phyloP scores from a whole-genome alignment of 1,140 invertebrate species.

The Aphis craccivora region DNA sequence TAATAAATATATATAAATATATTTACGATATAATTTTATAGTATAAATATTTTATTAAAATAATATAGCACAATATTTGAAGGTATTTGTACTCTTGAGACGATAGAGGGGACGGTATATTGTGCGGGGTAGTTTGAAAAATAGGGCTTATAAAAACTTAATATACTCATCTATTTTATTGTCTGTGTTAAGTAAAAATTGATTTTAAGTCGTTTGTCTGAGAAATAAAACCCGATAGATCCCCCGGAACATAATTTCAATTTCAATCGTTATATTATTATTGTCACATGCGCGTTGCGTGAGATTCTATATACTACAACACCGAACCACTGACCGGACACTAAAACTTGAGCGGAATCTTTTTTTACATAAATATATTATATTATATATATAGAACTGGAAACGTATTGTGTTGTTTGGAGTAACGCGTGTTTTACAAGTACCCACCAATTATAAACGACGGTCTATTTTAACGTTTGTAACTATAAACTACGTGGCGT shows the following conservation, averaged over 20 bases:
- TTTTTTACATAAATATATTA: neutral
- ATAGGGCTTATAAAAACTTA: neutral
- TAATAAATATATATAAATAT: slow-evolving; percentile 1
- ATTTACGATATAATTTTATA: neutral
- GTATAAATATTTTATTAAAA: neutral
- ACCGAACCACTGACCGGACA: neutral
- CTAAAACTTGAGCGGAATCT: neutral
- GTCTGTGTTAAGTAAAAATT: neutral
- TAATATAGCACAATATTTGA: slow-evolving; percentile 6
- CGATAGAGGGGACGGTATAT: neutral
- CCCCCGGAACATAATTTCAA: neutral
- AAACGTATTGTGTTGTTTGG: neutral
- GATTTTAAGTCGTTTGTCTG: neutral
- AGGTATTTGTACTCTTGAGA: slow-evolving; percentile 33
- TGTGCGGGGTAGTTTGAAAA: neutral
- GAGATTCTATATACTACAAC: slow-evolving; percentile 33
- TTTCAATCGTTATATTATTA: neutral
- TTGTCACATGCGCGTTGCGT: neutral
- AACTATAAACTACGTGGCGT: slow-evolving; percentile 1
- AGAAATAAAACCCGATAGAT: neutral
- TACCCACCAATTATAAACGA: neutral
- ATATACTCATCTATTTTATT: slow-evolving; percentile 15
- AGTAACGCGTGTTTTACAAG: neutral
- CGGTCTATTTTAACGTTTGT: neutral
- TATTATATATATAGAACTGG: neutral